A percentile compares a stretch with the other conserved stretches of the same genome.
Conservation (phyloP, 2,797 vertebrate species). For the Eutrigla gurnardus region DNA sequence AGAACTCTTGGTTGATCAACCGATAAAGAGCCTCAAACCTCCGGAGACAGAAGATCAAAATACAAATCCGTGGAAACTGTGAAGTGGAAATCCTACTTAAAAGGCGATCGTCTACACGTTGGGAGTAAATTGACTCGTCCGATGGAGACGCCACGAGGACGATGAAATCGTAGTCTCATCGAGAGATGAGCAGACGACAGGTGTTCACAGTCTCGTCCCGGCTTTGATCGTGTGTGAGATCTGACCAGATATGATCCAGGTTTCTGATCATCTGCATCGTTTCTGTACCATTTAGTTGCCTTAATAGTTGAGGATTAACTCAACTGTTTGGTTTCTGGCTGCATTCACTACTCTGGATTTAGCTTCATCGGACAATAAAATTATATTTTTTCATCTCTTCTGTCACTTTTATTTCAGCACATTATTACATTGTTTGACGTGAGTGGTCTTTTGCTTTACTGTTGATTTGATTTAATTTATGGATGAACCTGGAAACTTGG, state of each 20-base stretch:
- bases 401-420: not conserved
- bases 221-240: not conserved
- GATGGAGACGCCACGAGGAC: not conserved
- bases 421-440: not conserved
- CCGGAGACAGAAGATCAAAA: slow-evolving; percentile 33
- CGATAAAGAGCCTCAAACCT: not conserved
- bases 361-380: not conserved
- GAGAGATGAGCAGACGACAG: not conserved
- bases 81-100: not conserved
- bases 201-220: not conserved
- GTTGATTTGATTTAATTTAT: not conserved
- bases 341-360: not conserved
- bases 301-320: not conserved
- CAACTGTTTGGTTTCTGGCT: not conserved
- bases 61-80: slow-evolving; percentile 19
- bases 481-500: not conserved
- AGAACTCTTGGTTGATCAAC: slow-evolving; percentile 50
- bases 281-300: not conserved
- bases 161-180: no score
- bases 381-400: not conserved
- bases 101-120: not conserved
- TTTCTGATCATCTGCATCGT: not conserved
- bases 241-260: not conserved
- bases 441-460: not conserved
- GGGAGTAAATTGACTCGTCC: not conserved